A percentile compares a stretch with the other conserved stretches of the same genome.
phyloP scores from a whole-genome alignment of 2,113 vertebrate genomes.

The Laticauda colubrina region DNA sequence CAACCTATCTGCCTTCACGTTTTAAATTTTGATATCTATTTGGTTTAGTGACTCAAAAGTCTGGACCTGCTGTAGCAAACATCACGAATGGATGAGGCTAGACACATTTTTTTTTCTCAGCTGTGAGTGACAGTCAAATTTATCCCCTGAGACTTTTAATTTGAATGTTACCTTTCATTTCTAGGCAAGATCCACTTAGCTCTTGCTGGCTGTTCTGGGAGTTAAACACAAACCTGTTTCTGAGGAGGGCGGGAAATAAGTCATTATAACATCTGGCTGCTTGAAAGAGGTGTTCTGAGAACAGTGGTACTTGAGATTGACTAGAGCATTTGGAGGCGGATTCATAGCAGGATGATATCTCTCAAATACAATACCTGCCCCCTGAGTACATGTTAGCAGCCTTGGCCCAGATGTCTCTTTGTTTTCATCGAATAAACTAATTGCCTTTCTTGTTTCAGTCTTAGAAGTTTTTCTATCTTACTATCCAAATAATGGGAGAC shows the following conservation, averaged over 20 bases:
- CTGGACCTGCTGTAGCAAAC: not conserved
- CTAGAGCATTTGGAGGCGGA: conserved; percentile 63
- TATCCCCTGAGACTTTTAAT: not conserved
- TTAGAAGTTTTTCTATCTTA: conserved; percentile 63
- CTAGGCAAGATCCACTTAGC: not conserved
- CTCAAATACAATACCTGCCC: conserved; percentile 64
- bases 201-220: conserved; percentile 49
- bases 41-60: not conserved
- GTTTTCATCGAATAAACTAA: conserved; percentile 70
- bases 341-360: conserved; percentile 66
- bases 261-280: conserved; percentile 62
- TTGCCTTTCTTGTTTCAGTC: conserved; percentile 70
- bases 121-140: not conserved
- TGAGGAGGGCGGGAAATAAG: conserved; percentile 53
- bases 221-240: conserved; percentile 52
- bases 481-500: conserved; percentile 65
- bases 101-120: not conserved
- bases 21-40: too few species aligned
- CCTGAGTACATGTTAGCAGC: conserved; percentile 65
- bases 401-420: conserved; percentile 75
- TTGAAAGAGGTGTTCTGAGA: conserved; percentile 57
- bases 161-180: not conserved
- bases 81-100: not conserved
- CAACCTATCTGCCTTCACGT: too few species aligned
- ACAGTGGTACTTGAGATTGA: conserved; percentile 51